Evolutionary conservation across 1,140 invertebrate species (phyloP), one percentile per base, ranked within the genome.

Genomic region (Drosophila sproati): DNA sequence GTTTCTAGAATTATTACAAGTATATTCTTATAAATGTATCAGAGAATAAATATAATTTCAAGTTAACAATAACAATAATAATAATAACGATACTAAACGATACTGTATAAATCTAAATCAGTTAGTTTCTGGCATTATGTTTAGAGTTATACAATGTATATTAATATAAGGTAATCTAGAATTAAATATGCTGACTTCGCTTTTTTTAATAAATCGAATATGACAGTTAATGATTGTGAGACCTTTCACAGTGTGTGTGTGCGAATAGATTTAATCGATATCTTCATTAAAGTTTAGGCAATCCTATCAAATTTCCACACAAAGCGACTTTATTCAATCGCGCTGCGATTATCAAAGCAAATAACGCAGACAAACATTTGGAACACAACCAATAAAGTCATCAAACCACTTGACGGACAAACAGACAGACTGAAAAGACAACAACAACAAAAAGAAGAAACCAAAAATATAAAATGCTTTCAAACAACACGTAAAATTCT

Each of bases 341-440:
- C 68, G 69, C 45, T 64, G 61, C 43, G 71, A 87, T 82, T 82
- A 82, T 87, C 82, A 69, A 67, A 61, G 66, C 82, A 86, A 81
- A 85, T 85, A 81, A 85, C 71, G 66, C 60, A 48, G 41, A 35
- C 59, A 41, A 52, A 72, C 29, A 57, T 50, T 60, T 54, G 41
- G 63, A 82, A 70, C 69, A 70, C 39, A 51, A 61, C 47, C 60
- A 82, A 86, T 86, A 87, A 87, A 86, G 82, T 78, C 64, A 86
- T 86, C 78, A 87, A 87, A 35, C 75, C 78, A 73, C 78, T 87
- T 82, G 82, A 73, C 52, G 69, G 62, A 39, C 69, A 41, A 35
- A 20, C 76, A 54, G 43, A 77, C 64, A 61, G 39, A 68, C 45
- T 29, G 39, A 35, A 41, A 2, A 32, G 8, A 68, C 55, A 47